Evolutionary conservation across 2,797 vertebrate species (phyloP).

Genomic region (Luscinia megarhynchos): DNA sequence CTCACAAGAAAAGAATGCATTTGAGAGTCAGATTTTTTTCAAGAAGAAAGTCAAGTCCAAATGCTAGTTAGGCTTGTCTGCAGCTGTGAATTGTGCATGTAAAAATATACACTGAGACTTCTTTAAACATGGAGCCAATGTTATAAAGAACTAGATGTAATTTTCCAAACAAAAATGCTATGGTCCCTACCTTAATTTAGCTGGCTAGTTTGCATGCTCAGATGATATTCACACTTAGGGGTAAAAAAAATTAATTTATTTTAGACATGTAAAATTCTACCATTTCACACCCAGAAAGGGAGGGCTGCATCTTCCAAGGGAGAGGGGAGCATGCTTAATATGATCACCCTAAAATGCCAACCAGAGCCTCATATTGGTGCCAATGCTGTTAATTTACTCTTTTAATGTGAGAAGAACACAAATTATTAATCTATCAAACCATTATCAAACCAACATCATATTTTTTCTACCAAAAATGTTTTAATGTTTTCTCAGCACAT

Average conservation of each 20-base stretch:
- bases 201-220: not conserved
- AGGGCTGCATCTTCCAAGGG: not conserved
- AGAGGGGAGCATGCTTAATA: not conserved
- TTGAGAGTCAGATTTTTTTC: conserved; percentile 63
- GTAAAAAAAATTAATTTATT: not conserved
- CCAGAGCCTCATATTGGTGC: not conserved
- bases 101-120: conserved; percentile 62
- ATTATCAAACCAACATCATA: not conserved
- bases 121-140: conserved; percentile 40
- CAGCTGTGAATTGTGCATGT: conserved; percentile 58
- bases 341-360: not conserved
- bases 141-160: not conserved
- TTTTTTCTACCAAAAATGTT: not conserved
- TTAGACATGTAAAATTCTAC: not conserved
- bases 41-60: conserved; percentile 58
- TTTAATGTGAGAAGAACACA: not conserved
- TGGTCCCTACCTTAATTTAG: not conserved
- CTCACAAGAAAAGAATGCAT: conserved; percentile 55
- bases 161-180: conserved; percentile 55
- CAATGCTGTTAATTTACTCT: not conserved
- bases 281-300: not conserved
- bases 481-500: not conserved
- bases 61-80: conserved; percentile 57
- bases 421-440: not conserved
- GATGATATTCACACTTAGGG: not conserved